Percentiles rank a stretch among this genome's conserved stretches.
These are phyloP conservation scores for Brachylomia viminalis DNA, from an alignment of 2,888 invertebrate genomes.

Conservation along the genomic window DNA sequence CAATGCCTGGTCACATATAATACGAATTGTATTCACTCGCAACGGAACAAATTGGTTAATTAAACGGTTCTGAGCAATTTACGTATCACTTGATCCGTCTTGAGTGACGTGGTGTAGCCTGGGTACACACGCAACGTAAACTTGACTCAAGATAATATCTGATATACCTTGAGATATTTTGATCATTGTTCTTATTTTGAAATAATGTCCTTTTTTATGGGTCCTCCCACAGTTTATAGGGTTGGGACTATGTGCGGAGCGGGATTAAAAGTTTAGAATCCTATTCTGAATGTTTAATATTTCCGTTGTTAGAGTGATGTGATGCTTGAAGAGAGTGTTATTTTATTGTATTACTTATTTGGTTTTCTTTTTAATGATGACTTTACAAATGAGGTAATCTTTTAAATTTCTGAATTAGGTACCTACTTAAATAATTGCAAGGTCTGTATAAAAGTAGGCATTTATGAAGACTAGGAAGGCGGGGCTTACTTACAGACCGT, in stretches of 20 bases:
- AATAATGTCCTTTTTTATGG: constrained; percentile 40
- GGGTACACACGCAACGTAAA: constrained; percentile 55
- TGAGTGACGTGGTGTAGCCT: constrained; percentile 70
- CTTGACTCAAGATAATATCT: constrained; percentile 35
- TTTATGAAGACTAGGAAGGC: background rate
- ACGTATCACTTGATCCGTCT: constrained; percentile 77
- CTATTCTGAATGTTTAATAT: constrained; percentile 30
- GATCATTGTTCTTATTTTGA: constrained; percentile 43
- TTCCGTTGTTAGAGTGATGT: constrained; percentile 27
- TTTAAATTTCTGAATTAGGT: background rate
- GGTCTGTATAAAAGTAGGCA: background rate
- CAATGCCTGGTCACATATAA: constrained; percentile 71
- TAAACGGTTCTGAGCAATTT: constrained; percentile 79
- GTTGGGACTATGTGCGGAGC: constrained; percentile 23
- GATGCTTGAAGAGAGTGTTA: background rate
- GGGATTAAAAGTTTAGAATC: constrained; percentile 27
- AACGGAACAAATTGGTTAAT: constrained; percentile 87
- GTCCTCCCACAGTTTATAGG: constrained; percentile 26
- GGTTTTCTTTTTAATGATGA: constrained; percentile 1
- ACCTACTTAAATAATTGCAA: background rate
- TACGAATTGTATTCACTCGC: constrained; percentile 77
- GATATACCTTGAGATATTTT: constrained; percentile 18
- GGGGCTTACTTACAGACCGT: background rate
- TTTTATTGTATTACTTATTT: background rate
- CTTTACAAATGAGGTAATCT: background rate